These are phyloP conservation scores for Trichonephila clavata DNA, from an alignment of 1,140 invertebrate genomes.

Conservation along the genomic window DNA sequence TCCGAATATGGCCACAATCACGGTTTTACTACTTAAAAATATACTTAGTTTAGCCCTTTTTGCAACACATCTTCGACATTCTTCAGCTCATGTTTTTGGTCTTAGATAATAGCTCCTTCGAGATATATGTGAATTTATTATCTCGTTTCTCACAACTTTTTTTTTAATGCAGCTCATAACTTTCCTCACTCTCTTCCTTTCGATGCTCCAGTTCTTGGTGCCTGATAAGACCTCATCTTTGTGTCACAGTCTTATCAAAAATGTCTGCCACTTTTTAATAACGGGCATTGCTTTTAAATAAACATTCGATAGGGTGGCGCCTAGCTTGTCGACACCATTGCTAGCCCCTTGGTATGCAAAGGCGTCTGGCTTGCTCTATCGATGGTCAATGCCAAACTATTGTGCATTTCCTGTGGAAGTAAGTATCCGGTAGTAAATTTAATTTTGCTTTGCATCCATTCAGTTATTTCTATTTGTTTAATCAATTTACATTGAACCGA, in stretches of 20 bases:
- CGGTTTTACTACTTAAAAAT: no score
- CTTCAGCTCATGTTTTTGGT: no score
- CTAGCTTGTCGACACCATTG: background rate
- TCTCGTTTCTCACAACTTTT: background rate
- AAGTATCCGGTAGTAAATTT: no score
- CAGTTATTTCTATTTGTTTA: no score
- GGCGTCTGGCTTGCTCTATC: background rate
- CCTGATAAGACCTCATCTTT: background rate
- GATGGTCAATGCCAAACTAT: background rate
- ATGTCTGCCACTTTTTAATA: slow-evolving; percentile 7
- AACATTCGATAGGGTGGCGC: slow-evolving; percentile 25
- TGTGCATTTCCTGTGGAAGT: no score
- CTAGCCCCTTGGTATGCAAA: background rate
- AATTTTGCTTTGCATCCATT: no score
- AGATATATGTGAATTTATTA: background rate
- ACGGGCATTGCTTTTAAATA: slow-evolving; percentile 14
- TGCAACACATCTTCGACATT: no score
- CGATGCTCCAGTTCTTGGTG: background rate
- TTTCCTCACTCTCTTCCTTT: background rate
- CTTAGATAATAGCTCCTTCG: background rate
- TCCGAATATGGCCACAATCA: no score
- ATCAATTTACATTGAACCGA: no score
- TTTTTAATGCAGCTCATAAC: background rate
- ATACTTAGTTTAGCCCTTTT: no score
- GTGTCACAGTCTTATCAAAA: background rate